phyloP scores from a whole-genome alignment of 1,140 invertebrate genomes.

The Heliconius congener region DNA sequence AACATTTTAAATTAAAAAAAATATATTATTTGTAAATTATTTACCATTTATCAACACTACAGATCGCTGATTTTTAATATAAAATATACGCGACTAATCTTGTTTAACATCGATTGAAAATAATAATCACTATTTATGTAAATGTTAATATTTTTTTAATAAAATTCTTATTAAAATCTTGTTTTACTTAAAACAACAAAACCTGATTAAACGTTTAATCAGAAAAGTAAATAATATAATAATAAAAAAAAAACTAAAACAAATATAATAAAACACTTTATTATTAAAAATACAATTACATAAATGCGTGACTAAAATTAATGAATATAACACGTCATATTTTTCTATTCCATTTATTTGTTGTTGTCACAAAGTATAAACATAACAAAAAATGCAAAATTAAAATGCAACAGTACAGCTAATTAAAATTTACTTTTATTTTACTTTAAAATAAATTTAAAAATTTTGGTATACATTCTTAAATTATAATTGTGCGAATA shows the following conservation, averaged over 20 bases:
- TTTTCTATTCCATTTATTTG: neutral
- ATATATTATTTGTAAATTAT: no score
- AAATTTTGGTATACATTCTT: neutral
- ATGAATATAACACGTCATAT: slow-evolving; percentile 1
- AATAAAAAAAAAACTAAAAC: neutral
- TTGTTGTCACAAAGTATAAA: neutral
- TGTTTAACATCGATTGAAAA: no score
- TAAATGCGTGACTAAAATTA: slow-evolving; percentile 27
- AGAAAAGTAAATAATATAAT: neutral
- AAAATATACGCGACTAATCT: no score
- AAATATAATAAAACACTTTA: slow-evolving; percentile 23
- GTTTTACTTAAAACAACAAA: no score
- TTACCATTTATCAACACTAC: no score
- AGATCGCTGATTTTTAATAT: no score
- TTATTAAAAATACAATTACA: slow-evolving; percentile 20
- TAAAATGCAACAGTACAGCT: neutral
- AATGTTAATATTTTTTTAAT: no score
- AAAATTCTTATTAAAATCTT: no score
- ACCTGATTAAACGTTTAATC: no score
- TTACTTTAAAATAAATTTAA: neutral
- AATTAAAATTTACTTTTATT: neutral
- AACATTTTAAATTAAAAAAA: no score
- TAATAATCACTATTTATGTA: no score
- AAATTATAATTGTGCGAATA: neutral
- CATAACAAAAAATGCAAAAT: slow-evolving; percentile 1